Conservation (phyloP, 1,140 invertebrate genomes). For the Hermetia illucens region DNA sequence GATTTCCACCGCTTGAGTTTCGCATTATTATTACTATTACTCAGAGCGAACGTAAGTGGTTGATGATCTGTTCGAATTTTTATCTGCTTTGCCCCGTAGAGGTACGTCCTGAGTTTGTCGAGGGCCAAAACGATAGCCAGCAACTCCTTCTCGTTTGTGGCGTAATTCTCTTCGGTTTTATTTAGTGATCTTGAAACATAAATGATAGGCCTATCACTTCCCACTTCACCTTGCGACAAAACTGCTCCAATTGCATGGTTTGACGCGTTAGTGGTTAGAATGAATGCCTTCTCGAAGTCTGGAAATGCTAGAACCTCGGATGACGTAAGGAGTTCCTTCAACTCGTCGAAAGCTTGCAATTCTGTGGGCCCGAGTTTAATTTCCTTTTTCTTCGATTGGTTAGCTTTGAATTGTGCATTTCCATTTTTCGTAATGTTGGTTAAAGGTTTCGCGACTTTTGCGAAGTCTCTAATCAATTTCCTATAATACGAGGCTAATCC, state of each 20-base stretch:
- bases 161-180: conserved; percentile 12
- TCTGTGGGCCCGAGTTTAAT: too few relatives aligned
- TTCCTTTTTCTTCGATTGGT: too few relatives aligned
- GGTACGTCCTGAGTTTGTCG: too few relatives aligned
- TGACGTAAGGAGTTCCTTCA: too few relatives aligned
- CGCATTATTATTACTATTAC: conserved; percentile 20
- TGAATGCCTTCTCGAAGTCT: too few relatives aligned
- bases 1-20: conserved; percentile 23
- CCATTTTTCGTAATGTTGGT: too few relatives aligned
- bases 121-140: conserved; percentile 21
- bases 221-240: conserved; percentile 16
- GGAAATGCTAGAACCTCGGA: too few relatives aligned
- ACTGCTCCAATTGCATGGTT: conserved; percentile 15
- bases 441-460: too few relatives aligned
- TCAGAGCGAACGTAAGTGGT: conserved; percentile 24
- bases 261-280: conserved; percentile 14
- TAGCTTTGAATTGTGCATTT: too few relatives aligned
- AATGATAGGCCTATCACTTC: conserved; percentile 18
- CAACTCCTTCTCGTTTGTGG: conserved; percentile 13
- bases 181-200: conserved; percentile 17
- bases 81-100: conserved; percentile 7
- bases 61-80: conserved; percentile 18
- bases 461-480: too few relatives aligned
- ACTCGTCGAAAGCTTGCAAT: too few relatives aligned
- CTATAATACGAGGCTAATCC: too few relatives aligned